Percentiles rank a stretch among this genome's conserved stretches.
Conservation (phyloP, 2,888 invertebrate genomes). For the Spatulosminthurus flaviceps region DNA sequence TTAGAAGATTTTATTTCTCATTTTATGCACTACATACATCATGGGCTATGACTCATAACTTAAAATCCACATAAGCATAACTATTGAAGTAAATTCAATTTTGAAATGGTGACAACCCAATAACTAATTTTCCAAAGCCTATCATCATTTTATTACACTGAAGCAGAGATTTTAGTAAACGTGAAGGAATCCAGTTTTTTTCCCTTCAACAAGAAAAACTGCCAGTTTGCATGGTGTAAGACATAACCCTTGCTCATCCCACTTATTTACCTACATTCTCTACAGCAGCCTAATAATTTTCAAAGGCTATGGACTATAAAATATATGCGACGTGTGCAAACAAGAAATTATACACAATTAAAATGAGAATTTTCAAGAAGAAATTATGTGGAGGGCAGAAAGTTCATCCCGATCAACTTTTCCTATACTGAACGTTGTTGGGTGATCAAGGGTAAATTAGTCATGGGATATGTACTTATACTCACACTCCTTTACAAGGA, state of each 20-base stretch:
- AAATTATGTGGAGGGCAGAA: background rate
- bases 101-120: slow-evolving; percentile 16
- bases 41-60: too few species aligned
- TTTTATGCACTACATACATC: too few species aligned
- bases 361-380: background rate
- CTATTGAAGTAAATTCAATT: background rate
- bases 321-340: too few species aligned
- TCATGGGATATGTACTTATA: background rate
- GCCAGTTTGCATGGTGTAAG: too few species aligned
- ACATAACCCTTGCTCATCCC: too few species aligned
- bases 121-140: background rate
- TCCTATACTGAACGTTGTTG: background rate
- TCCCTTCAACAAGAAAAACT: background rate
- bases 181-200: slow-evolving; percentile 23
- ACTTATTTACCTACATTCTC: too few species aligned
- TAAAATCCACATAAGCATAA: background rate
- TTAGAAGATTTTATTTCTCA: too few species aligned
- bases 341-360: background rate
- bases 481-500: too few species aligned
- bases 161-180: slow-evolving; percentile 7
- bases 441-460: slow-evolving; percentile 11
- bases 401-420: background rate
- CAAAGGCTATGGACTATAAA: too few species aligned
- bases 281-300: too few species aligned
- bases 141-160: background rate